A percentile compares a stretch with the other conserved stretches of the same genome.
Conservation (phyloP, 2,888 invertebrate genomes). For the Carabus problematicus region DNA sequence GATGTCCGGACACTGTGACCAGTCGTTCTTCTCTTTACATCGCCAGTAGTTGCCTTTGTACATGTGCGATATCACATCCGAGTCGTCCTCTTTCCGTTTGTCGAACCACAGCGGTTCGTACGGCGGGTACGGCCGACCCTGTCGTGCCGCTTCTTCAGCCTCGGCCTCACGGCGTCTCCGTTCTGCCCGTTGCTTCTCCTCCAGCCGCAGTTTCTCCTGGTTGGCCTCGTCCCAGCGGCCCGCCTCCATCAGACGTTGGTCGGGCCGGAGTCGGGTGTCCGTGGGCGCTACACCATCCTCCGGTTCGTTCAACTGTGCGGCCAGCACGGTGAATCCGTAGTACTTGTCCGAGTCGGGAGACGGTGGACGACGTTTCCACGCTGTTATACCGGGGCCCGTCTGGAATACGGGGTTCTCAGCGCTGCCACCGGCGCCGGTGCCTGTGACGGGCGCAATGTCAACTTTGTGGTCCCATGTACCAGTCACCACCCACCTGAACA, state of each 20-base stretch:
- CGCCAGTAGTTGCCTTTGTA: conserved; percentile 94
- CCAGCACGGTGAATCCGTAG: conserved; percentile 95
- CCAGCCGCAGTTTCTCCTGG: conserved; percentile 81
- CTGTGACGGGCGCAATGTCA: conserved; percentile 89
- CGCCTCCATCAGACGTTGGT: conserved; percentile 97
- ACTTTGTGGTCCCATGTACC: conserved; percentile 97
- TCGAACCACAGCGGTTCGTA: conserved; percentile 91
- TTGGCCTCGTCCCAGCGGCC: conserved; percentile 94
- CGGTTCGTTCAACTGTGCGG: conserved; percentile 94
- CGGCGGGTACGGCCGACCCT: conserved; percentile 70
- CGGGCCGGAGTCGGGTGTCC: conserved; percentile 90
- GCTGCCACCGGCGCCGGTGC: conserved; percentile 66
- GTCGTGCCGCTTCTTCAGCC: conserved; percentile 73
- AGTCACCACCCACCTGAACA: conserved; percentile 50
- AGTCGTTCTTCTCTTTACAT: conserved; percentile 85
- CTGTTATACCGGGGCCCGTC: conserved; percentile 82
- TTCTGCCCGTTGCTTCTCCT: conserved; percentile 92
- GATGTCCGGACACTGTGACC: conserved; percentile 91
- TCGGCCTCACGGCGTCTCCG: conserved; percentile 81
- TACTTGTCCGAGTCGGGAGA: conserved; percentile 74
- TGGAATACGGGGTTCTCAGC: conserved; percentile 83
- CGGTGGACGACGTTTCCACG: conserved; percentile 87
- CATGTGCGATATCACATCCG: conserved; percentile 75
- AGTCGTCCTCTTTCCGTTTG: conserved; percentile 78
- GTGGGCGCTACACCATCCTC: conserved; percentile 94